Base-by-base conservation (phyloP, 2,888 invertebrate species). In the Pharmacophagus antenor region DNA sequence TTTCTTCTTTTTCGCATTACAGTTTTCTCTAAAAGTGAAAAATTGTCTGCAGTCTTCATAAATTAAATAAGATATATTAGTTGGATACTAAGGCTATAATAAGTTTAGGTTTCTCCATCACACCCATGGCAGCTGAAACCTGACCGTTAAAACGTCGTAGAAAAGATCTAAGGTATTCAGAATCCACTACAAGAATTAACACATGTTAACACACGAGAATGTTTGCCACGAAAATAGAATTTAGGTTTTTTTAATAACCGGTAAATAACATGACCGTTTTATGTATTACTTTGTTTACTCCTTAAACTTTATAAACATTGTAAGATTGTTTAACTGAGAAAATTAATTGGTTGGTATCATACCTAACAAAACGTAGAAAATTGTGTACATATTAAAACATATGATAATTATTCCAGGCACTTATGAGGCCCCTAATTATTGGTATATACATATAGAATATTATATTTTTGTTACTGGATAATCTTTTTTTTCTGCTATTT, bases 71-170 rank as follows among this genome's bases (percentile, higher is more conserved):
- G 51, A 61, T 60, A 47, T 51, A 60, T 60, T 60, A 52, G 47
- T 41, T 23, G 22, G 56, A 65, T 66, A 69, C 70, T 71, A 73
- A 79, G 20, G 72, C 77, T 69, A 69, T 66, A 73, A 73, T 74
- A 74, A 79, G 79, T 79, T 76, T 74, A 75, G 72, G 74, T 76
- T 77, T 78, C 71, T 70, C 70, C 70, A 69, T 65, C 66, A 70
- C 75, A 64, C 86, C 79, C 81, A 62, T 44, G 87, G 80, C 87
- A 75, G 71, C 76, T 65, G 73, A 86, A 85, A 85, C 81, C 82
- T 82, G 73, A 77, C 74, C 75, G 82, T 74, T 79, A 78, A 82
- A 80, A 79, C 79, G 77, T 74, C 76, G 77, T 73, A 73, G 80
- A 82, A 86, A 84, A 80, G 78, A 81, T 77, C 68, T 66, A 65